Conservation (phyloP, 2,113 vertebrate genomes). For the Neogobius melanostomus region DNA sequence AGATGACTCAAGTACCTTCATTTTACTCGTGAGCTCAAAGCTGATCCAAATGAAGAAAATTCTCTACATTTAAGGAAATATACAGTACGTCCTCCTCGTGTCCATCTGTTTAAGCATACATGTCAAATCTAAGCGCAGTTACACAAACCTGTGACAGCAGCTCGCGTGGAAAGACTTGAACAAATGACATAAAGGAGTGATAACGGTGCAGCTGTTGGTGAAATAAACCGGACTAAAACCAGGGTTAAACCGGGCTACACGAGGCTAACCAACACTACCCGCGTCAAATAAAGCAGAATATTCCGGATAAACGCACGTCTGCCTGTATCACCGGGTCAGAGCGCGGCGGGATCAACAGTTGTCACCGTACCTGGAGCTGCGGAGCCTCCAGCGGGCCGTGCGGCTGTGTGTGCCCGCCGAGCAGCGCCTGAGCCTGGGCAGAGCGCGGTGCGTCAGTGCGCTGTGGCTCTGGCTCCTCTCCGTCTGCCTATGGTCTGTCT, state of each 20-base stretch:
- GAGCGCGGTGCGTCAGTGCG: slow-evolving; percentile 37
- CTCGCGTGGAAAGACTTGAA: too few species aligned
- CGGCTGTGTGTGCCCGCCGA: neutral
- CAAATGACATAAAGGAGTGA: too few species aligned
- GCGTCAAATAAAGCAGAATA: too few species aligned
- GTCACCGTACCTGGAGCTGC: neutral
- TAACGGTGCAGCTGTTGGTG: too few species aligned
- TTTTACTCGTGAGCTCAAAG: too few species aligned
- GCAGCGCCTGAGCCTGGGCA: neutral
- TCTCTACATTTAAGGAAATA: too few species aligned
- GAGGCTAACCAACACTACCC: neutral
- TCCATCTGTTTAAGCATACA: too few species aligned
- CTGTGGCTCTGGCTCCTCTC: slow-evolving; percentile 13
- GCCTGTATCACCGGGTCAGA: neutral
- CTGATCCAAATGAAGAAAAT: too few species aligned
- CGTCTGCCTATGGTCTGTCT: neutral
- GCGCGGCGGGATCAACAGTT: slow-evolving; percentile 40
- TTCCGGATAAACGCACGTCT: neutral
- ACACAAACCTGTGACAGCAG: too few species aligned
- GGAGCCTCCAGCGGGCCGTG: slow-evolving; percentile 1
- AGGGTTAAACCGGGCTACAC: neutral
- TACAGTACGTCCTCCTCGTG: too few species aligned
- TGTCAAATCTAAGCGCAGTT: too few species aligned
- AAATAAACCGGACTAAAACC: neutral
- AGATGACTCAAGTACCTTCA: too few species aligned